Percentiles rank a stretch among this genome's conserved stretches.
phyloP scores from a whole-genome alignment of 2,113 vertebrate genomes.

The Protomyctophum bolini region DNA sequence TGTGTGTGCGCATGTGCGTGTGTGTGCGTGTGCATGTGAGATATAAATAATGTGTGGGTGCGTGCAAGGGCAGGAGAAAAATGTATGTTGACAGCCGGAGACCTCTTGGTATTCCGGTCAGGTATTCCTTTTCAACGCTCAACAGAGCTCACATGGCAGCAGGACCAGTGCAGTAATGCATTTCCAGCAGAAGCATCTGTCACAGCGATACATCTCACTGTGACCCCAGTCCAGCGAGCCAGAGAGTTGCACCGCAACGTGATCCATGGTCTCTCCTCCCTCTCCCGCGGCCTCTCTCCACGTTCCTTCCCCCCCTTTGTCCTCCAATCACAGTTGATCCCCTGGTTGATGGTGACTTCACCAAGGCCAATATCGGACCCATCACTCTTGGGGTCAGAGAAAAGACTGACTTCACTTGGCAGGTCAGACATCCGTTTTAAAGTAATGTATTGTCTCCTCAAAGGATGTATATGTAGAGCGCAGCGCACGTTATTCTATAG shows the following conservation, averaged over 20 bases:
- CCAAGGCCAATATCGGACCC: conserved; percentile 40
- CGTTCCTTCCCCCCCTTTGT: background rate
- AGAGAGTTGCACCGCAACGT: conserved; percentile 54
- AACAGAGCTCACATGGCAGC: conserved; percentile 29
- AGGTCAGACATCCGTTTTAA: conserved; percentile 13
- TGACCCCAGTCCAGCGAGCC: conserved; percentile 55
- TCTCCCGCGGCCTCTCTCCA: conserved; percentile 8
- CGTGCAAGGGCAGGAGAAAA: background rate
- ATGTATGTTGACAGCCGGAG: conserved; percentile 42
- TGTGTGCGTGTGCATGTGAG: background rate
- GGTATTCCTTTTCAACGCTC: conserved; percentile 36
- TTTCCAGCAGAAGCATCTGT: conserved; percentile 65
- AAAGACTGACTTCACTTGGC: background rate
- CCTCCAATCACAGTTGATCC: conserved; percentile 38
- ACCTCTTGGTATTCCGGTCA: conserved; percentile 35
- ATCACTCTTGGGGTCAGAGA: conserved; percentile 34
- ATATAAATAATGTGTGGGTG: conserved; percentile 18
- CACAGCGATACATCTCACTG: conserved; percentile 59
- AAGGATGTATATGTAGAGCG: background rate
- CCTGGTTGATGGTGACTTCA: conserved; percentile 46
- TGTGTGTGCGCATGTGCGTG: background rate
- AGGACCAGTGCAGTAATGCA: conserved; percentile 43
- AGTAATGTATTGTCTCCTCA: conserved; percentile 15
- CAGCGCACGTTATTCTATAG: background rate
- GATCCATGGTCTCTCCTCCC: conserved; percentile 51